Conservation (phyloP, 1,140 invertebrate species). For the Archivesica marissinica region DNA sequence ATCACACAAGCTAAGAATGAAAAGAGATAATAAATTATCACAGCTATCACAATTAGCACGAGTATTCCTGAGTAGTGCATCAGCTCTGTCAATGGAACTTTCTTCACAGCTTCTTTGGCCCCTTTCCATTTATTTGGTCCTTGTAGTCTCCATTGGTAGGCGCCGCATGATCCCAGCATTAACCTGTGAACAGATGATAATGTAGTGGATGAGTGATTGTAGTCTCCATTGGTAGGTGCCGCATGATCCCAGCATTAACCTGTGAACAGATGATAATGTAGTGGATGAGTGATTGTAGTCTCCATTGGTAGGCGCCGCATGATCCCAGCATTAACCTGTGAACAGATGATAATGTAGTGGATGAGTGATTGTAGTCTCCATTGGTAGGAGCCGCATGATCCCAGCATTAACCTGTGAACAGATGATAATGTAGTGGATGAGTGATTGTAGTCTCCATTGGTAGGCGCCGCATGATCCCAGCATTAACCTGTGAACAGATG, state of each 20-base stretch:
- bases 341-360: too few species aligned
- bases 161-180: conserved; percentile 78
- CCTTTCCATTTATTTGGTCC: conserved; percentile 77
- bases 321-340: conserved; percentile 77
- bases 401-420: conserved; percentile 74
- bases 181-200: conserved; percentile 72
- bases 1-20: conserved; percentile 22
- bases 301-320: conserved; percentile 80
- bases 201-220: too few species aligned
- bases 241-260: conserved; percentile 79
- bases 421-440: too few species aligned
- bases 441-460: too few species aligned
- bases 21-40: conserved; percentile 53
- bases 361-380: conserved; percentile 81
- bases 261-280: too few species aligned
- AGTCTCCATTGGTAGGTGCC: conserved; percentile 80
- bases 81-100: conserved; percentile 78
- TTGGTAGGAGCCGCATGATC: conserved; percentile 79
- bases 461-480: too few species aligned
- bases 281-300: conserved; percentile 81
- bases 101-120: conserved; percentile 72
- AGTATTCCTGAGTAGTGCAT: conserved; percentile 70
- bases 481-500: too few species aligned
- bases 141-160: conserved; percentile 80
- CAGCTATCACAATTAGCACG: conserved; percentile 36